Evolutionary conservation across 2,888 invertebrate genomes (phyloP).

Genomic region (Acanthosepion esculentum): DNA sequence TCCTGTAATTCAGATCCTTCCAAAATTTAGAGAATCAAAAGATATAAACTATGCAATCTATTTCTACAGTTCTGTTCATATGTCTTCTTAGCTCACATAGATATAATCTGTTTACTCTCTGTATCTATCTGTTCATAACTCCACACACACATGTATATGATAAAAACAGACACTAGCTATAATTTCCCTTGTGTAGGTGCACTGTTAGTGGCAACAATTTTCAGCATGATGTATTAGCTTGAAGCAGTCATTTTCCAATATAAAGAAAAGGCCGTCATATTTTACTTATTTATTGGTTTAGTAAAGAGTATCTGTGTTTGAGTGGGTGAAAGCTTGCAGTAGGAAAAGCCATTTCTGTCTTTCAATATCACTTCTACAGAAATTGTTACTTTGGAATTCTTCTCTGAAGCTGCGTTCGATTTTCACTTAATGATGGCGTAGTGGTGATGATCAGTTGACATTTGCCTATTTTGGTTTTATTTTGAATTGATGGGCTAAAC

Average conservation of each 20-base stretch:
- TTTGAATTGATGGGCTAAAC: too few relatives aligned
- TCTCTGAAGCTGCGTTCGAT: neutral
- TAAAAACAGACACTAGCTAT: neutral
- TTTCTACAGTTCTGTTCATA: neutral
- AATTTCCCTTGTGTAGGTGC: neutral
- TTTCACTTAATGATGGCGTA: neutral
- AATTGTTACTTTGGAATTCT: neutral
- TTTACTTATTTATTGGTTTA: neutral
- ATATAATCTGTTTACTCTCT: too few relatives aligned
- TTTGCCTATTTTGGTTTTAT: too few relatives aligned
- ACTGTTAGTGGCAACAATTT: neutral
- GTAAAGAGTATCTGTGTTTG: neutral
- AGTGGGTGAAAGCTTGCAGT: neutral
- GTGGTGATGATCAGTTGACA: too few relatives aligned
- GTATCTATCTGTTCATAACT: too few relatives aligned
- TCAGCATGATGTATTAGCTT: slow-evolving; percentile 10
- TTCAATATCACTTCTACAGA: neutral
- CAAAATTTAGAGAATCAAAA: neutral
- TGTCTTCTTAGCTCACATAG: too few relatives aligned
- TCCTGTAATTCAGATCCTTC: neutral
- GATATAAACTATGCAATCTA: neutral
- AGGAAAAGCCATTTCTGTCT: neutral
- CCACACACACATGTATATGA: neutral
- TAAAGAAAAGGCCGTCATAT: neutral
- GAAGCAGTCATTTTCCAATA: neutral